These are phyloP conservation scores for Caradrina clavipalpis DNA, from an alignment of 2,888 invertebrate species.

Conservation along the genomic window DNA sequence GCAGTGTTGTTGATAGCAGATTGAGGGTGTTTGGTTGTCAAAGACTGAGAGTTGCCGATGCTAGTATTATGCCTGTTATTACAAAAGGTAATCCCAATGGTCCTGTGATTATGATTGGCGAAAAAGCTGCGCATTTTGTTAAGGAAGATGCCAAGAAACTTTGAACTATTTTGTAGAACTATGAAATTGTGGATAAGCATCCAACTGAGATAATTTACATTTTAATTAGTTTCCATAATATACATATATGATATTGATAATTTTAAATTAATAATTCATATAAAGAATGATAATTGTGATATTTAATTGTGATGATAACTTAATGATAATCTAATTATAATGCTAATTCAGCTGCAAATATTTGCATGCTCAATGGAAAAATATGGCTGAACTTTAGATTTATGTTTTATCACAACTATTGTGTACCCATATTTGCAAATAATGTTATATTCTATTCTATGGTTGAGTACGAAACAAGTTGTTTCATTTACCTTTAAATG, in stretches of 20 bases:
- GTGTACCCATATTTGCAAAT: no score
- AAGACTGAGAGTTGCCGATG: slow-evolving; percentile 92
- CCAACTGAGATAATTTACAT: neutral
- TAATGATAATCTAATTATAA: no score
- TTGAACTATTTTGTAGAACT: neutral
- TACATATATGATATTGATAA: no score
- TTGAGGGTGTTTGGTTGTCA: slow-evolving; percentile 56
- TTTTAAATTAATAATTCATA: no score
- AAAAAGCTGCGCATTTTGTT: slow-evolving; percentile 73
- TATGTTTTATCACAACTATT: no score
- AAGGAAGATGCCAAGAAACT: slow-evolving; percentile 31
- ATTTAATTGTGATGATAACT: no score
- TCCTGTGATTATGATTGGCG: slow-evolving; percentile 94
- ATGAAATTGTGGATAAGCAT: neutral
- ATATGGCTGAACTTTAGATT: no score
- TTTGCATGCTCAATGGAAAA: no score
- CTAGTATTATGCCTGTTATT: slow-evolving; percentile 94
- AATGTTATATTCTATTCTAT: no score
- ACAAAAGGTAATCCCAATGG: slow-evolving; percentile 94
- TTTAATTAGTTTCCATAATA: no score
- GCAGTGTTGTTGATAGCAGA: slow-evolving; percentile 61
- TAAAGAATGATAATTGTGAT: no score
- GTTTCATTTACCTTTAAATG: neutral
- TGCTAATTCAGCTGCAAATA: no score
- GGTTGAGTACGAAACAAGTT: neutral